Base-by-base conservation (phyloP, 2,797 vertebrate genomes). In the Gephyroberyx darwinii region DNA sequence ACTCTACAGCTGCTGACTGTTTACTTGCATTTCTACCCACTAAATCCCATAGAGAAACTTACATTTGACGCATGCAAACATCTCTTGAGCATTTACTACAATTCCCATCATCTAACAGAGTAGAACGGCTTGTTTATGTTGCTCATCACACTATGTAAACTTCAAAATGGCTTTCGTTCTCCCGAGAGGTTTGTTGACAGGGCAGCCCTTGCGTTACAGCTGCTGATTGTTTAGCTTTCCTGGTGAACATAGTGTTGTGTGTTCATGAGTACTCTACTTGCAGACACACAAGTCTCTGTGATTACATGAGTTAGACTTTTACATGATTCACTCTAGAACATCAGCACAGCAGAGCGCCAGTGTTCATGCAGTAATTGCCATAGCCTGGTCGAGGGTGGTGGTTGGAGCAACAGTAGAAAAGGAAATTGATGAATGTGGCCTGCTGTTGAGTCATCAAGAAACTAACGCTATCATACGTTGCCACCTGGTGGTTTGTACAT, bases 401-500 rank as follows among this genome's bases (percentile, higher is more conserved):
- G 69, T 80, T 72, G 26, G 37, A 76, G 69, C 41, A 26, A 65
- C 8, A 67, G 75, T 58, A 58, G 51, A 77, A 59, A 82, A 59
- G 60, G 59, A 69, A 78, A 77, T 51, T 54, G 68, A 48, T 48
- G 55, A 59, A 71, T 26, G 26, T 26, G 26, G 26, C 2, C 26
- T 26, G 84, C 85, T 90, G 35, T 19, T 39, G 83, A 89, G 87
- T 91, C 85, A 88, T 82, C 56, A 82, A 37, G 75, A 85, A 62
- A 50, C 3, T 51, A 77, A n/a, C 59, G 56, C 73, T 84, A 50
- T 77, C 56, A 59, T 62, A 69, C 54, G 84, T 57, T 84, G 88
- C 87, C 91, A 84, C 77, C 91, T 89, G 43, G 78, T 91, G 91
- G 88, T n/a, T 17, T 7, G 26, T 19, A 19, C 53, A 17, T 17